Evolutionary conservation across 1,140 invertebrate genomes (phyloP).

Genomic region (Onthophagus taurus): DNA sequence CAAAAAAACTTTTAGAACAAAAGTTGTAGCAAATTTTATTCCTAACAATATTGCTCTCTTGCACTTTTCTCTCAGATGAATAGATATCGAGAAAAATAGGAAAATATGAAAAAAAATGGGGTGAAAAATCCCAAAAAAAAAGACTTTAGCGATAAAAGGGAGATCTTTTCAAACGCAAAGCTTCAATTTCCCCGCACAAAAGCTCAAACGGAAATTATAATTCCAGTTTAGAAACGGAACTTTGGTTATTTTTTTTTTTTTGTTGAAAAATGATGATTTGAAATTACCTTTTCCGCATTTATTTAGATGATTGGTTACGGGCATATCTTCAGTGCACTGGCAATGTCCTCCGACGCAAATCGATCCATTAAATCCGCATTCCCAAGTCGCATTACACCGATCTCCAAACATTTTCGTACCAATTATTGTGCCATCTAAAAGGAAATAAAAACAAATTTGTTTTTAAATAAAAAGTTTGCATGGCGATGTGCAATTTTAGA

Average conservation of each 20-base stretch:
- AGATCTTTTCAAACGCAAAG: too few relatives aligned
- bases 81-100: too few relatives aligned
- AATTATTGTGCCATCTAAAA: constrained; percentile 32
- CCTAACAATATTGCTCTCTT: too few relatives aligned
- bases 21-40: too few relatives aligned
- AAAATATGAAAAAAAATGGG: too few relatives aligned
- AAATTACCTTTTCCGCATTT: constrained; percentile 73
- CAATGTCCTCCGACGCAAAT: constrained; percentile 61
- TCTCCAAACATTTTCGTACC: constrained; percentile 60
- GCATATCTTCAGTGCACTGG: constrained; percentile 57
- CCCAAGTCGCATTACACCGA: constrained; percentile 52
- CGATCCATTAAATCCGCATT: constrained; percentile 64
- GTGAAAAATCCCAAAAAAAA: too few relatives aligned
- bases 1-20: too few relatives aligned
- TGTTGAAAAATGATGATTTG: neutral
- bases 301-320: constrained; percentile 69
- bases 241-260: neutral
- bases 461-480: too few relatives aligned
- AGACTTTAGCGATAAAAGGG: neutral
- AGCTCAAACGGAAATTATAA: constrained; percentile 3
- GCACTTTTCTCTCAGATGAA: too few relatives aligned
- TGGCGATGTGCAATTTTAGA: too few relatives aligned
- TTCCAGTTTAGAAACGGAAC: constrained; percentile 1
- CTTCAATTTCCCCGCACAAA: too few relatives aligned
- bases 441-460: neutral